phyloP scores from a whole-genome alignment of 2,113 vertebrate genomes.

The Callithrix jacchus region DNA sequence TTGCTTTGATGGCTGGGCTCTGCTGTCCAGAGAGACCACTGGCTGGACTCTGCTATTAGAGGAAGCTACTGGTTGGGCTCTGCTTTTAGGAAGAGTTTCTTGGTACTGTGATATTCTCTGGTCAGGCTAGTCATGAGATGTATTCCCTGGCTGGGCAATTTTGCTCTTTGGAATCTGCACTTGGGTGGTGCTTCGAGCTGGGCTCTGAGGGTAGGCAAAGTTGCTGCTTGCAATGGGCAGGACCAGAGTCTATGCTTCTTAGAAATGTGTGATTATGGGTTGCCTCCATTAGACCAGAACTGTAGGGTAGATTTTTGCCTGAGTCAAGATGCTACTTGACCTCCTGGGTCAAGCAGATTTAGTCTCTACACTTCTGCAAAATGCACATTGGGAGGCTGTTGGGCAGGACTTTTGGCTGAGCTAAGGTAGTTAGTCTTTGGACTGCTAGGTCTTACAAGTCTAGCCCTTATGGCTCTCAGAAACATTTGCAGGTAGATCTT shows the following conservation, averaged over 20 bases:
- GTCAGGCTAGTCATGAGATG: background rate
- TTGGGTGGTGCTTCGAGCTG: background rate
- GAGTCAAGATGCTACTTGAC: background rate
- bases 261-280: background rate
- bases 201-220: background rate
- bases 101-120: background rate
- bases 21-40: background rate
- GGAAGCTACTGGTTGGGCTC: background rate
- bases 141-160: background rate
- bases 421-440: background rate
- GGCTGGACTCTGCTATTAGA: background rate
- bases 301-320: background rate
- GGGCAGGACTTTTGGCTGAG: background rate
- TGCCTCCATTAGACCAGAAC: background rate
- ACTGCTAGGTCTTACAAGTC: background rate
- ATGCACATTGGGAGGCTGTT: background rate
- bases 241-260: background rate
- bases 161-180: background rate
- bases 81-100: background rate
- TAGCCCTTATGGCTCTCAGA: background rate
- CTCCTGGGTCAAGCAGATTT: background rate
- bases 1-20: background rate
- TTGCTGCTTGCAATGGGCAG: background rate
- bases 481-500: background rate
- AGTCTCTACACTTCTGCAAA: background rate